Evolutionary conservation across 2,113 vertebrate genomes (phyloP).

Genomic region (Rhinoderma darwinii): DNA sequence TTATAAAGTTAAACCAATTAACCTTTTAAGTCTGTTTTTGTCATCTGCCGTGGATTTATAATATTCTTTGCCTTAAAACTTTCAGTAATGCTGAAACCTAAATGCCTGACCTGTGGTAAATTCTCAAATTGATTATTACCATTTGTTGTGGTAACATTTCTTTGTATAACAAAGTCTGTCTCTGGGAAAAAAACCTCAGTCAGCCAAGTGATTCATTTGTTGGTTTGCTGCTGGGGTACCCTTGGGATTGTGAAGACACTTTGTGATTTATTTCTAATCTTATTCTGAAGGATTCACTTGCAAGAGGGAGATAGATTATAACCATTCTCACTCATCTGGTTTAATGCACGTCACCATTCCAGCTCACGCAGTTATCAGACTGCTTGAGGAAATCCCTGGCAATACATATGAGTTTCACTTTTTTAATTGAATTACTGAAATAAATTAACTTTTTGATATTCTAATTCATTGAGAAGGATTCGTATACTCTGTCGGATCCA

Average conservation of each 20-base stretch:
- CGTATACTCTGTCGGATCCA: too few species aligned
- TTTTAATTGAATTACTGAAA: background rate
- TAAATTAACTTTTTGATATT: too few species aligned
- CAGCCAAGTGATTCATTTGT: constrained; percentile 43
- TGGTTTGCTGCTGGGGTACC: constrained; percentile 12
- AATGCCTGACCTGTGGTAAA: background rate
- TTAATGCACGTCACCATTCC: constrained; percentile 27
- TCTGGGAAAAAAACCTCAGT: background rate
- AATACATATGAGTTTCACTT: background rate
- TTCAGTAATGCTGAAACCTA: too few species aligned
- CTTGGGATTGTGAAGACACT: constrained; percentile 31
- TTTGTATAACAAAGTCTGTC: constrained; percentile 13
- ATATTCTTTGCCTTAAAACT: background rate
- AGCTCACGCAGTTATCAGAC: constrained; percentile 3
- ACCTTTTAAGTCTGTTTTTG: background rate
- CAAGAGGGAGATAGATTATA: constrained; percentile 19
- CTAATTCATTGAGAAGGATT: too few species aligned
- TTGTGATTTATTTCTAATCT: constrained; percentile 48
- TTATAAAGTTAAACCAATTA: too few species aligned
- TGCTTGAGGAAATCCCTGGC: constrained; percentile 37
- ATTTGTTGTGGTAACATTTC: background rate
- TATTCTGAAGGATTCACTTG: constrained; percentile 35
- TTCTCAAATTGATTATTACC: background rate
- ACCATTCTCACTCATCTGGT: background rate
- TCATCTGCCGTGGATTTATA: background rate